Conservation (phyloP, 2,888 invertebrate species). For the Trimorus sp. region DNA sequence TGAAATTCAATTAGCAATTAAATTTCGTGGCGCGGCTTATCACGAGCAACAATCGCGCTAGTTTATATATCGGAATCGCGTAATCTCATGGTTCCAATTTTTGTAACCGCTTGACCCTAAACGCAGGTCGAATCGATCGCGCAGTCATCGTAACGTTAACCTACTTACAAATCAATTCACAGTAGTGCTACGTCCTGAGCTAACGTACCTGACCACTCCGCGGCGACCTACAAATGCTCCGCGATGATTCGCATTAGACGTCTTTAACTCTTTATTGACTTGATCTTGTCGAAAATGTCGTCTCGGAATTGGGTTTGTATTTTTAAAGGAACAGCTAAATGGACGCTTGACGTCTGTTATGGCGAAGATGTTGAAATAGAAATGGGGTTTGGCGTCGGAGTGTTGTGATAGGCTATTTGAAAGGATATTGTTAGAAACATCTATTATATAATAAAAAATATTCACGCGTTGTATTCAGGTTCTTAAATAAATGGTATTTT, state of each 20-base stretch:
- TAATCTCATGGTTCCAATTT: slow-evolving; percentile 46
- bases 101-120: slow-evolving; percentile 59
- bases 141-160: slow-evolving; percentile 65
- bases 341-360: not conserved
- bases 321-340: not conserved
- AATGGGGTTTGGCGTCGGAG: too few relatives aligned
- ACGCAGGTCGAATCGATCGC: slow-evolving; percentile 57
- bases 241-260: slow-evolving; percentile 26
- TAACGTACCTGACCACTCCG: slow-evolving; percentile 49
- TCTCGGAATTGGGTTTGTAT: not conserved
- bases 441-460: too few relatives aligned
- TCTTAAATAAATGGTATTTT: too few relatives aligned
- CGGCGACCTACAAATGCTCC: slow-evolving; percentile 27
- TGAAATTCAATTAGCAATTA: slow-evolving; percentile 24
- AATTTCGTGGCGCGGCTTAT: slow-evolving; percentile 27
- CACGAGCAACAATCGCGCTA: slow-evolving; percentile 33
- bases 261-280: slow-evolving; percentile 32
- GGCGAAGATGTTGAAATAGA: too few relatives aligned
- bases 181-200: slow-evolving; percentile 39
- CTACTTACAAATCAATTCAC: slow-evolving; percentile 60
- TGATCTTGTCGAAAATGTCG: slow-evolving; percentile 5
- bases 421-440: too few relatives aligned
- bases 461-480: too few relatives aligned
- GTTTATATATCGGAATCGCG: slow-evolving; percentile 40
- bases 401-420: too few relatives aligned